Conservation (phyloP, 2,797 vertebrate genomes). For the Echeneis naucrates region DNA sequence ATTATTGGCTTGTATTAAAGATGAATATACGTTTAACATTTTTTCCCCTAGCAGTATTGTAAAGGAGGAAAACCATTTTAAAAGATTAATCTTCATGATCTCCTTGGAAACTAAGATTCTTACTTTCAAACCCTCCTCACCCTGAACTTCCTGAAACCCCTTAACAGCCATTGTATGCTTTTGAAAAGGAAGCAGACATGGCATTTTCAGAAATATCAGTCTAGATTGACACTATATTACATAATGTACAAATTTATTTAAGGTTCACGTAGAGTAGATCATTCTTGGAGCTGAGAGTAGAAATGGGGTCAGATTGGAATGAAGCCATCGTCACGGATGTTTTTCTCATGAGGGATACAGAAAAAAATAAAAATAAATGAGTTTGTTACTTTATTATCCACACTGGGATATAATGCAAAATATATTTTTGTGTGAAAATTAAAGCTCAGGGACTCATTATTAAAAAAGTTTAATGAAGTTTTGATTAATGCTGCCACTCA, state of each 20-base stretch:
- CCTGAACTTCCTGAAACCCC: background rate
- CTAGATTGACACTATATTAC: background rate
- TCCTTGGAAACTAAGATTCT: background rate
- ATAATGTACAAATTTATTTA: conserved; percentile 10
- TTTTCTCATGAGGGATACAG: background rate
- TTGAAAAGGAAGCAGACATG: background rate
- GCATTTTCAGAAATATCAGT: background rate
- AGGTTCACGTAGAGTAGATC: conserved; percentile 5
- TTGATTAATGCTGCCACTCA: conserved; percentile 19
- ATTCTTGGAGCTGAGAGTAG: conserved; percentile 1
- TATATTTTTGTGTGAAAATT: background rate
- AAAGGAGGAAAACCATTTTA: background rate
- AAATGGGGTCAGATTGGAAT: background rate
- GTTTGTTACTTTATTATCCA: background rate
- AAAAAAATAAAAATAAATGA: background rate
- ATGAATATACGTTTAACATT: background rate
- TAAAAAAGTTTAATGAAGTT: conserved; percentile 6
- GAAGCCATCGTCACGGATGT: background rate
- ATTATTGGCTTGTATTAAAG: background rate
- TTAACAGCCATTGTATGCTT: background rate
- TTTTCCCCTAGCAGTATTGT: background rate
- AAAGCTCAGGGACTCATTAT: conserved; percentile 7
- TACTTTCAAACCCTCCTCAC: background rate
- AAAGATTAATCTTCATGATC: background rate
- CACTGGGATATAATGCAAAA: background rate